Evolutionary conservation across 2,113 vertebrate genomes (phyloP).

Genomic region (Neomonachus schauinslandi): DNA sequence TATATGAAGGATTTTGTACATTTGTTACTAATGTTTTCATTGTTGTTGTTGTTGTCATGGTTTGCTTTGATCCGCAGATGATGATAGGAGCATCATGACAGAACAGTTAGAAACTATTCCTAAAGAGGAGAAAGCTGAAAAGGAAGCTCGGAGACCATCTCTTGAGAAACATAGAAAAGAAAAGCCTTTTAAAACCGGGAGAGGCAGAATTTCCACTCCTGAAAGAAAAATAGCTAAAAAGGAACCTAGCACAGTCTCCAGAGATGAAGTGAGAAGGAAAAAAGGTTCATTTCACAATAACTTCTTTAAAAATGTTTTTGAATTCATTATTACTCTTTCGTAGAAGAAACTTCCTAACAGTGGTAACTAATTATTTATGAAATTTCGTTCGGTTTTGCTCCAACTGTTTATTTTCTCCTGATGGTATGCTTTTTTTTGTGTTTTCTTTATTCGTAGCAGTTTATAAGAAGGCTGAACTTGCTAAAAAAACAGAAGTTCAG

Average conservation of each 20-base stretch:
- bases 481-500: constrained; percentile 97
- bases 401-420: constrained; percentile 86
- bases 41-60: constrained; percentile 85
- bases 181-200: constrained; percentile 91
- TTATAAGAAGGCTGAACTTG: constrained; percentile 97
- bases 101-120: constrained; percentile 96
- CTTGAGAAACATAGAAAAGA: constrained; percentile 94
- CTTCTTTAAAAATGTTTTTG: constrained; percentile 80
- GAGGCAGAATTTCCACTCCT: constrained; percentile 96
- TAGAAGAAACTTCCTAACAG: constrained; percentile 61
- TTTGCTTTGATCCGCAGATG: constrained; percentile 93
- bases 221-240: constrained; percentile 96
- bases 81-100: constrained; percentile 96
- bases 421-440: constrained; percentile 88
- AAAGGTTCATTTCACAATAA: constrained; percentile 95
- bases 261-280: constrained; percentile 99
- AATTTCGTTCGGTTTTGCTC: constrained; percentile 71
- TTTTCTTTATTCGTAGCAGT: constrained; percentile 92
- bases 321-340: constrained; percentile 66
- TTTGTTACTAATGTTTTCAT: constrained; percentile 84
- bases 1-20: constrained; percentile 65
- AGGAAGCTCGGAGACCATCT: constrained; percentile 89
- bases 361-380: constrained; percentile 73
- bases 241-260: constrained; percentile 94
- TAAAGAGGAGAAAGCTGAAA: constrained; percentile 90